Evolutionary conservation across 2,113 vertebrate species (phyloP).

Genomic region (Coptodon bakossiorum): DNA sequence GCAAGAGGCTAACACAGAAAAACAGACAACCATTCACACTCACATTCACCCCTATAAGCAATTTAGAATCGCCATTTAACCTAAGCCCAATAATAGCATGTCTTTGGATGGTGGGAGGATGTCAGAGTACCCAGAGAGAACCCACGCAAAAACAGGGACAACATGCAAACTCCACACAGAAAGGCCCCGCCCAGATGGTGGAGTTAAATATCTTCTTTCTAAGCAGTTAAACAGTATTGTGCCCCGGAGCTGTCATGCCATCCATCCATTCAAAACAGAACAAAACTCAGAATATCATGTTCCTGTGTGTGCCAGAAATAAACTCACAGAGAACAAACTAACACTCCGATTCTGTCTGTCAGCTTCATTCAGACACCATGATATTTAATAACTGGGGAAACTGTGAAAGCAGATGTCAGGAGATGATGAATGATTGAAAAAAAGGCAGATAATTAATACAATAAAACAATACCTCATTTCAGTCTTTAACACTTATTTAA

Average conservation of each 20-base stretch:
- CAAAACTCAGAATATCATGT: background rate
- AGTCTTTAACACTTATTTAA: background rate
- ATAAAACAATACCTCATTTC: background rate
- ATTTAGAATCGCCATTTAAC: background rate
- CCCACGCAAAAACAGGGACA: background rate
- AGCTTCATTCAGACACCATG: background rate
- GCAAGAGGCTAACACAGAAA: background rate
- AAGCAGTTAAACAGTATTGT: background rate
- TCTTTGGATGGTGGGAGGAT: fast-evolving
- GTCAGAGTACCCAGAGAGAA: background rate
- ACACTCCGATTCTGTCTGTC: background rate
- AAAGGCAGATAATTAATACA: background rate
- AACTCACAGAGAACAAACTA: background rate
- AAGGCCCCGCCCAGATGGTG: background rate
- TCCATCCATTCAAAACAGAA: background rate
- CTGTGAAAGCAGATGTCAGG: background rate
- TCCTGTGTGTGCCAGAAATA: background rate
- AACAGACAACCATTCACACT: background rate
- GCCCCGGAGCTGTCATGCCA: background rate
- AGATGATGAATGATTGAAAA: background rate
- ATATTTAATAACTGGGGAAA: background rate
- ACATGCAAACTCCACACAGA: background rate
- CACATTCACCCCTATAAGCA: background rate
- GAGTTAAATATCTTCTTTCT: background rate
- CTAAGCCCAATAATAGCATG: background rate